phyloP scores from a whole-genome alignment of 2,888 invertebrate species.

The Drosophila affinis region DNA sequence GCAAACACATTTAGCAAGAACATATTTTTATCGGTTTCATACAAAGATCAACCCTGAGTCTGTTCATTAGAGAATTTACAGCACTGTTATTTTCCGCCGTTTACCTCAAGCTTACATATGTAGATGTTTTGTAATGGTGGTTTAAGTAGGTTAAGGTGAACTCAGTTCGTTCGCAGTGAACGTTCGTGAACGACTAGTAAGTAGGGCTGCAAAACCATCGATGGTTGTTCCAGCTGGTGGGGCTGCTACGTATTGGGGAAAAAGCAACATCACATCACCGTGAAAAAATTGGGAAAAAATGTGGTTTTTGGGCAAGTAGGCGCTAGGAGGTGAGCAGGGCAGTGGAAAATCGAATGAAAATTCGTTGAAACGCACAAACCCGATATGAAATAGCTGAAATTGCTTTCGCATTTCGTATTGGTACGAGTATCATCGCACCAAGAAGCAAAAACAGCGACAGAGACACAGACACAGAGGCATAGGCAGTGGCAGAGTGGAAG shows the following conservation, averaged over 20 bases:
- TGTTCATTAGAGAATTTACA: too few species aligned
- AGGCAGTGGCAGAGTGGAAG: constrained; percentile 27
- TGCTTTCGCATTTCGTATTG: constrained; percentile 65
- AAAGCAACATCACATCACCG: constrained; percentile 54
- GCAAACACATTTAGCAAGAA: too few species aligned
- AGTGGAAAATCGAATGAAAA: constrained; percentile 32
- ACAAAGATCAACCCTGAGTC: too few species aligned
- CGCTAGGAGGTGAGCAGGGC: constrained; percentile 25
- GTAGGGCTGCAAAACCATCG: too few species aligned
- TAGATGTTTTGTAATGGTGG: too few species aligned
- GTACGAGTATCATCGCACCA: constrained; percentile 31
- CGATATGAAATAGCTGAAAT: constrained; percentile 44
- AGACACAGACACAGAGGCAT: constrained; percentile 19
- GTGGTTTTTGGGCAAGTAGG: constrained; percentile 56
- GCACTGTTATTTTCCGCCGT: too few species aligned
- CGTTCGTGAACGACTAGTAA: too few species aligned
- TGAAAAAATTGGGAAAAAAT: constrained; percentile 66
- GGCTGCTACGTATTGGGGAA: constrained; percentile 51
- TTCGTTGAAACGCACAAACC: constrained; percentile 42
- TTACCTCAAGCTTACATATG: too few species aligned
- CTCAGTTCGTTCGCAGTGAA: too few species aligned
- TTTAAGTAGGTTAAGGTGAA: too few species aligned
- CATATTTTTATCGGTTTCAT: too few species aligned
- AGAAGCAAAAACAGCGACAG: not conserved
- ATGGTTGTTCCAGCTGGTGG: not conserved